These are phyloP conservation scores for Creontiades dilutus DNA, from an alignment of 2,888 invertebrate species.

Conservation along the genomic window DNA sequence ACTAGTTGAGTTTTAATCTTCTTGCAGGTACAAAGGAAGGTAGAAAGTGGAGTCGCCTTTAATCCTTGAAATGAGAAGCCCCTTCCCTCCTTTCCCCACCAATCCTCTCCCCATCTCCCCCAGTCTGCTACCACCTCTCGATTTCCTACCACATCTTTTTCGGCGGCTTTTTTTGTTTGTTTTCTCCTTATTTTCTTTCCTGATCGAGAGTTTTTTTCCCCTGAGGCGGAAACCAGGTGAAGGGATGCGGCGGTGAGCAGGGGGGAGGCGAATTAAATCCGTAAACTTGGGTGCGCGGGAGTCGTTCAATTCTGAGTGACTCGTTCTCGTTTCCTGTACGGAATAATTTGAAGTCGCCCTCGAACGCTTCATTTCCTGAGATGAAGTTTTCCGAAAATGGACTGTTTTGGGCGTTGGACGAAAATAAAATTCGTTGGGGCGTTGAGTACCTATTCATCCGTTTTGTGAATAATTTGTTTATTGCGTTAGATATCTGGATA, in stretches of 20 bases:
- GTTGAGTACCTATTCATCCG: no score
- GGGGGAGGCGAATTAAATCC: conserved; percentile 34
- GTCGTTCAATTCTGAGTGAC: background rate
- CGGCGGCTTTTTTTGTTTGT: background rate
- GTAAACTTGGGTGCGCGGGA: background rate
- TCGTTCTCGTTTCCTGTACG: background rate
- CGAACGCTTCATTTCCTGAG: background rate
- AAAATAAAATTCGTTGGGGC: no score
- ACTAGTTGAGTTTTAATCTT: conserved; percentile 65
- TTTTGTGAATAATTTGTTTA: no score
- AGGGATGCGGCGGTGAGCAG: no score
- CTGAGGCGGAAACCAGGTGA: background rate
- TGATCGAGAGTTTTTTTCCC: background rate
- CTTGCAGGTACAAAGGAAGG: conserved; percentile 62
- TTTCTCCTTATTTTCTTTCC: conserved; percentile 21
- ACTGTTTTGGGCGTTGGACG: no score
- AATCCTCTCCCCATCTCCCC: background rate
- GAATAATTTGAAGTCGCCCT: background rate
- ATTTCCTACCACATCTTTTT: background rate
- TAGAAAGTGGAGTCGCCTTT: conserved; percentile 48
- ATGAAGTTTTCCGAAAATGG: no score
- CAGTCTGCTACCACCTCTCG: background rate
- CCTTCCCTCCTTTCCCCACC: background rate
- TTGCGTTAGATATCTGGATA: no score
- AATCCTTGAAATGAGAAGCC: conserved; percentile 60